A percentile compares a stretch with the other conserved stretches of the same genome.
These are phyloP conservation scores for Nomada goodeniana DNA, from an alignment of 2,888 invertebrate species.

Conservation along the genomic window DNA sequence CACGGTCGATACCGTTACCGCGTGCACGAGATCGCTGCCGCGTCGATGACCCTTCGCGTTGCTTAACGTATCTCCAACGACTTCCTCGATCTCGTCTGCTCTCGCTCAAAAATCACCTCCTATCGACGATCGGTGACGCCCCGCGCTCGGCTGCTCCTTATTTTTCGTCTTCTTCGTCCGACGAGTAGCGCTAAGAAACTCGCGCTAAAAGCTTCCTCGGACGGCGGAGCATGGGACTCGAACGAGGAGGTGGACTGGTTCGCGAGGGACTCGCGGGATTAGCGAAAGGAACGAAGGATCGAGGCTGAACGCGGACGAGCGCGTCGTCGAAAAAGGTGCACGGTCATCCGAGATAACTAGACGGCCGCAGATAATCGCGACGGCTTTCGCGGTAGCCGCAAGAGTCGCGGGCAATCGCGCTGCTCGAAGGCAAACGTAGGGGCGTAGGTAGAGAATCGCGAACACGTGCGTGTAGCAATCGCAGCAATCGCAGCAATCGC, in stretches of 20 bases:
- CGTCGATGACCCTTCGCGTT: slow-evolving; percentile 66
- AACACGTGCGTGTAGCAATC: slow-evolving; percentile 10
- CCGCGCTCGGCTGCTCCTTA: too few species aligned
- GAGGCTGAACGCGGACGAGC: background rate
- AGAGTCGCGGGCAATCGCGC: slow-evolving; percentile 20
- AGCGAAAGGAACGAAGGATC: too few species aligned
- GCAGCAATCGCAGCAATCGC: slow-evolving; percentile 32
- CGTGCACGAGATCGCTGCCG: slow-evolving; percentile 37
- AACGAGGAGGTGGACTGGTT: background rate
- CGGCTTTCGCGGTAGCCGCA: slow-evolving; percentile 15
- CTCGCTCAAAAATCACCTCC: background rate
- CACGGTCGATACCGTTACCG: slow-evolving; percentile 44
- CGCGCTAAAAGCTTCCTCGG: too few species aligned
- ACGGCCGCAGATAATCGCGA: slow-evolving; percentile 19
- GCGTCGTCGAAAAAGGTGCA: slow-evolving; percentile 33
- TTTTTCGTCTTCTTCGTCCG: too few species aligned
- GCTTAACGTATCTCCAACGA: slow-evolving; percentile 56
- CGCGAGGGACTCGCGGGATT: slow-evolving; percentile 15
- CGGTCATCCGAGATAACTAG: slow-evolving; percentile 48
- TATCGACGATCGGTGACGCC: too few species aligned
- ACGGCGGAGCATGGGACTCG: background rate
- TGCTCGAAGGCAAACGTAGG: slow-evolving; percentile 22
- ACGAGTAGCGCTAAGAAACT: too few species aligned
- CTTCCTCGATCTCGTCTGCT: slow-evolving; percentile 20
- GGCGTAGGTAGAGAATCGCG: background rate